A percentile compares a stretch with the other conserved stretches of the same genome.
These are phyloP conservation scores for Neotoxoptera formosana DNA, from an alignment of 1,140 invertebrate genomes.

Conservation along the genomic window DNA sequence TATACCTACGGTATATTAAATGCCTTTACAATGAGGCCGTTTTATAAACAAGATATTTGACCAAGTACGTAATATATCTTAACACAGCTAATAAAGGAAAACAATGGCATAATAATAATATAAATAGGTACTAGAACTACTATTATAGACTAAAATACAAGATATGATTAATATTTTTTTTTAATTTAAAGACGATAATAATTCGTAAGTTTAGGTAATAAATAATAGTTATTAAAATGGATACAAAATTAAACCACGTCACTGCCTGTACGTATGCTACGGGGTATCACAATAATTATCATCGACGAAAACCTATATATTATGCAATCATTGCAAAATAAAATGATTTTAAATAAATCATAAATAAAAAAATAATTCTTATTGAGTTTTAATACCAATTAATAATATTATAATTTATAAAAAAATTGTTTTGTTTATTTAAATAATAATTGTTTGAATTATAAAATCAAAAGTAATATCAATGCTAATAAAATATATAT, in stretches of 20 bases:
- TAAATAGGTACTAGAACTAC: not conserved
- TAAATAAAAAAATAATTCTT: not conserved
- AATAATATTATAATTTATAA: not conserved
- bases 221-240: not conserved
- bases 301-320: not conserved
- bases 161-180: too few species aligned
- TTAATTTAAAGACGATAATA: not conserved
- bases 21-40: not conserved
- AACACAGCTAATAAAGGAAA: not conserved
- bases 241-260: not conserved
- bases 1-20: not conserved
- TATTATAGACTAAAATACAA: not conserved
- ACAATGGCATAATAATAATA: not conserved
- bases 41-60: not conserved
- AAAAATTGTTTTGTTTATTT: not conserved
- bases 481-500: not conserved
- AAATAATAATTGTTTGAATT: not conserved
- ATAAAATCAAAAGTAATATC: not conserved
- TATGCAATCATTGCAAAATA: not conserved
- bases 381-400: not conserved
- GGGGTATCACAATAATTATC: not conserved
- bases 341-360: not conserved
- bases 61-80: not conserved
- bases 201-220: not conserved
- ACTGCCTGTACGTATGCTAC: not conserved